phyloP scores from a whole-genome alignment of 2,888 invertebrate species.

The Heteropelma amictum region DNA sequence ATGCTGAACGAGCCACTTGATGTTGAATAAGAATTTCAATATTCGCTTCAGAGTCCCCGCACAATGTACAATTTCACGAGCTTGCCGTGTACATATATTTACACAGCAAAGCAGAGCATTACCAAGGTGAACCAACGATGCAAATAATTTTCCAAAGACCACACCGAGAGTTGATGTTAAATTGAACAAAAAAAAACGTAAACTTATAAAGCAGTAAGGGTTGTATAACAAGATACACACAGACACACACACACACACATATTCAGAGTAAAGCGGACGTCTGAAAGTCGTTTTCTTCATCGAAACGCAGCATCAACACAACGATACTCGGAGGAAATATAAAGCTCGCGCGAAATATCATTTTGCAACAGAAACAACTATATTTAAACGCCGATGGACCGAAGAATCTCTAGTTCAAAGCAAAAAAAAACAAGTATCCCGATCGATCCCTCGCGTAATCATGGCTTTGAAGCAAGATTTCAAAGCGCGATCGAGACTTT shows the following conservation, averaged over 20 bases:
- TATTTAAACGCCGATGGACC: too few species aligned
- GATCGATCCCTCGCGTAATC: too few species aligned
- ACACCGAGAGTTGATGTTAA: not conserved
- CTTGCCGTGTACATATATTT: too few species aligned
- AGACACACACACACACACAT: not conserved
- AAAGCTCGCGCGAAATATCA: not conserved
- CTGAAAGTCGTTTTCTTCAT: not conserved
- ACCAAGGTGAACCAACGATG: not conserved
- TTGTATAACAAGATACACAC: conserved; percentile 1
- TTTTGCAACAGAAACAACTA: not conserved
- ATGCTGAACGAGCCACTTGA: not conserved
- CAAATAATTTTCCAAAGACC: conserved; percentile 14
- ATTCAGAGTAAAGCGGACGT: not conserved
- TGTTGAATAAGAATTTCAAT: conserved; percentile 32
- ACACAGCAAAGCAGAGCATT: not conserved
- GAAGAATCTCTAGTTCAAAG: too few species aligned
- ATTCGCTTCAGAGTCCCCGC: not conserved
- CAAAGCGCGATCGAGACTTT: too few species aligned
- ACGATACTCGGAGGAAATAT: too few species aligned
- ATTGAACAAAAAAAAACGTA: not conserved
- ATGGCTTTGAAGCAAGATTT: too few species aligned
- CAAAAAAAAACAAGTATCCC: too few species aligned
- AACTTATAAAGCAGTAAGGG: not conserved
- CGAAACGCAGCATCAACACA: not conserved
- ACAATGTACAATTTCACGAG: not conserved